A percentile compares a stretch with the other conserved stretches of the same genome.
These are phyloP conservation scores for Cetonia aurata DNA, from an alignment of 2,888 invertebrate species.

Conservation along the genomic window DNA sequence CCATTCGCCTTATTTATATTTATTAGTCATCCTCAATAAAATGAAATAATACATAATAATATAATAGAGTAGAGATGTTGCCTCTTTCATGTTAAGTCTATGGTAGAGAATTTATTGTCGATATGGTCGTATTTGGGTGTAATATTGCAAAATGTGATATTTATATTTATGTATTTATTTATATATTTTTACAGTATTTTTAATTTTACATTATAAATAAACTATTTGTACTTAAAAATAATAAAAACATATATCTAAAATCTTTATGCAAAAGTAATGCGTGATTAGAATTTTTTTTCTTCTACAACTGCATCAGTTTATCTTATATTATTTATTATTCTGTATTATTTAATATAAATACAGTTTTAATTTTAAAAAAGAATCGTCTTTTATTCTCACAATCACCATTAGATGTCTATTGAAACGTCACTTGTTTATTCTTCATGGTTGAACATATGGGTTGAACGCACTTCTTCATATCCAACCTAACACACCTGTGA, in stretches of 20 bases:
- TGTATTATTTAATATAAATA: too few relatives aligned
- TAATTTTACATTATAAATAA: slow-evolving; percentile 7
- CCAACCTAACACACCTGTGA: too few relatives aligned
- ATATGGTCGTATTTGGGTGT: slow-evolving; percentile 10
- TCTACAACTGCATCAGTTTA: too few relatives aligned
- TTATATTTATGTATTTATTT: slow-evolving; percentile 40
- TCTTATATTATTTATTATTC: too few relatives aligned
- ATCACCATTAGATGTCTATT: too few relatives aligned
- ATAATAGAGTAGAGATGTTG: slow-evolving; percentile 30
- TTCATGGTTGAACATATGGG: too few relatives aligned
- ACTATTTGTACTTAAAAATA: slow-evolving; percentile 9
- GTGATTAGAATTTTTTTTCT: too few relatives aligned
- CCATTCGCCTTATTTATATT: slow-evolving; percentile 33
- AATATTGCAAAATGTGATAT: slow-evolving; percentile 37
- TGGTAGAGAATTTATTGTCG: slow-evolving; percentile 38
- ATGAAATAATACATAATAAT: neutral
- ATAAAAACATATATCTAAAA: neutral
- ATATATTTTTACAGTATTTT: slow-evolving; percentile 15
- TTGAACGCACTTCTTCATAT: too few relatives aligned
- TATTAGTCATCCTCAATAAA: neutral
- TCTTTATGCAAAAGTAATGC: too few relatives aligned
- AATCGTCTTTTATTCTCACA: too few relatives aligned
- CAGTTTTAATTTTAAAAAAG: too few relatives aligned
- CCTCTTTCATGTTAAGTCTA: slow-evolving; percentile 32
- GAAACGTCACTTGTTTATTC: too few relatives aligned